Evolutionary conservation across 2,888 invertebrate species (phyloP).

Genomic region (Nomada fabriciana): DNA sequence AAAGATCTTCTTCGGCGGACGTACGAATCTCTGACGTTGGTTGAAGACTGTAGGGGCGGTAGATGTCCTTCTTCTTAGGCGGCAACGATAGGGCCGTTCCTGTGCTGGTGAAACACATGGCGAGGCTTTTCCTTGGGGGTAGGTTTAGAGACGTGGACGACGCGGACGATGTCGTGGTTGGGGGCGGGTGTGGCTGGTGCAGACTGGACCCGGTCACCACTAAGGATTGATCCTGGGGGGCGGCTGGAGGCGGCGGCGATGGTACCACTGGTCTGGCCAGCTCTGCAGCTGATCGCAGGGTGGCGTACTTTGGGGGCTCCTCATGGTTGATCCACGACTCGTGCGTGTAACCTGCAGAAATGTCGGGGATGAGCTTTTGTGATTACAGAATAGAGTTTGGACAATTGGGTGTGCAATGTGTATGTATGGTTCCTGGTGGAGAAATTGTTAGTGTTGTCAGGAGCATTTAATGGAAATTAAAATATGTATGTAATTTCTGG

Average conservation of each 20-base stretch:
- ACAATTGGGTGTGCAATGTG: too few species aligned
- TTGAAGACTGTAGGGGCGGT: conserved; percentile 91
- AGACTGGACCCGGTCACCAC: conserved; percentile 51
- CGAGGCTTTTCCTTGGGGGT: conserved; percentile 86
- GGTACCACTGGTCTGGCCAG: conserved; percentile 79
- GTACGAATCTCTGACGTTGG: conserved; percentile 86
- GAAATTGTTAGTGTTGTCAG: too few species aligned
- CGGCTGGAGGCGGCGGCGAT: conserved; percentile 78
- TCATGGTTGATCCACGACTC: conserved; percentile 83
- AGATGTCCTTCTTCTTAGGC: conserved; percentile 96
- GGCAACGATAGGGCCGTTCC: conserved; percentile 93
- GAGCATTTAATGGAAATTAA: too few species aligned
- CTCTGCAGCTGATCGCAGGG: conserved; percentile 86
- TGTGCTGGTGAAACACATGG: conserved; percentile 94
- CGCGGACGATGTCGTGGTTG: conserved; percentile 78
- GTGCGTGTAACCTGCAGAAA: conserved; percentile 80
- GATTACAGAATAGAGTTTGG: too few species aligned
- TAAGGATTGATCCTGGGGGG: conserved; percentile 65
- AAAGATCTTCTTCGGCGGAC: conserved; percentile 92
- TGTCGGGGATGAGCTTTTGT: too few species aligned
- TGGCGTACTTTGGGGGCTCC: conserved; percentile 86
- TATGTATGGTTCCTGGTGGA: too few species aligned
- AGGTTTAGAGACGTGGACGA: conserved; percentile 74
- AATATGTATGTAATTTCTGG: too few species aligned
- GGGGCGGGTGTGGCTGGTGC: conserved; percentile 51